Conservation (phyloP, 2,113 vertebrate species). For the Murina feae region DNA sequence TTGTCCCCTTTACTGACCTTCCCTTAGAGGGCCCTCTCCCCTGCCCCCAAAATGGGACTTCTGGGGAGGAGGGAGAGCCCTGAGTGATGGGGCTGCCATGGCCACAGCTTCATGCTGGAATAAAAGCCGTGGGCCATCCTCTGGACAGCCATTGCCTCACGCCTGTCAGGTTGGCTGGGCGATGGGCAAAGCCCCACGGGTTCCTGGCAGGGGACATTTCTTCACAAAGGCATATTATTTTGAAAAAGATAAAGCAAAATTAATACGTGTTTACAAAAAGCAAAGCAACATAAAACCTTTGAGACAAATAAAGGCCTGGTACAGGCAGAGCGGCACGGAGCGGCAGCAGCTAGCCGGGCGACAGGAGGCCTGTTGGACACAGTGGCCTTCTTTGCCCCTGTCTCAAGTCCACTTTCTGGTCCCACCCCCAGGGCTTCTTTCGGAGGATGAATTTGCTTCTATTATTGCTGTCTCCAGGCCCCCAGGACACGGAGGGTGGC, state of each 20-base stretch:
- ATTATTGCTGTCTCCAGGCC: neutral
- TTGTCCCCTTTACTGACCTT: neutral
- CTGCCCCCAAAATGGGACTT: neutral
- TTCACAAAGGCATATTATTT: neutral
- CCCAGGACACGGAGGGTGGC: neutral
- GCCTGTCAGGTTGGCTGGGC: neutral
- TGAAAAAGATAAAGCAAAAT: neutral
- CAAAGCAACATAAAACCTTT: neutral
- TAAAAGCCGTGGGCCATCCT: neutral
- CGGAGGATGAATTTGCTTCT: neutral
- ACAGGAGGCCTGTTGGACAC: fast-evolving
- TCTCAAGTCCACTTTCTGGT: neutral
- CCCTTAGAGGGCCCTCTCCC: neutral
- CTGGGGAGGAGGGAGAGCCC: neutral
- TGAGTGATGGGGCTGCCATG: fast-evolving
- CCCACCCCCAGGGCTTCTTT: neutral
- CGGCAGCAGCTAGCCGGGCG: neutral
- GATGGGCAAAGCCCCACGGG: neutral
- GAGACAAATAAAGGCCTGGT: neutral
- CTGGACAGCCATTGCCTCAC: fast-evolving
- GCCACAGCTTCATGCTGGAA: neutral
- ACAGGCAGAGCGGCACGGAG: neutral
- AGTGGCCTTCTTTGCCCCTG: neutral
- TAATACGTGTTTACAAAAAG: neutral
- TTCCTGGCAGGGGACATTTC: neutral